Base-by-base conservation (phyloP, 1,140 invertebrate species). In the Littorina saxatilis region DNA sequence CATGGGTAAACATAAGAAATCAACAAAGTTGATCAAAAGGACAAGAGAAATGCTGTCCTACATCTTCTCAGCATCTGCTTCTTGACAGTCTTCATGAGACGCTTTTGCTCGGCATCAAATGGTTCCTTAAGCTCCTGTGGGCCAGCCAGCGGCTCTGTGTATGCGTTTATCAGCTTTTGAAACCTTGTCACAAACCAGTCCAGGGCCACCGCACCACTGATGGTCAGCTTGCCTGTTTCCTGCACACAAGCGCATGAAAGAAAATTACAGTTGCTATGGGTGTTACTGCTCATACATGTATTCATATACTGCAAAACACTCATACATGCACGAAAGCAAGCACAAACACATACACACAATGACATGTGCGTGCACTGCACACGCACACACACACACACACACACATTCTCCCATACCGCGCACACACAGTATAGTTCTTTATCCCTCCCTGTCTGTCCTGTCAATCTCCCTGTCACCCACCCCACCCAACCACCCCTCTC, bases 131-230 rank as follows among this genome's bases (percentile, higher is more conserved):
- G 47, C 15, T 66, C 40, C 61, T 79, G 11, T 1, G 32, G n/a
- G 15, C 7, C 20, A 17, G 17, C 13, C 73, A 29, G 39, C 66
- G 50, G 68, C 13, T n/a, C 15, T 1, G 27, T 47, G 50, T 80
- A 83, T 5, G 27, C 58, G 1, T 76, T 35, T 47, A 83, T 40
- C 3, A 83, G 50, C 15, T 32, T 61, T 32, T 43, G 27, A 29
- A 83, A 70, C 2, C 40, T 39, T 11, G 27, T 50, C 4, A 77
- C 73, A 70, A 80, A 77, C 82, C 82, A 83, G 79, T 83, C 82
- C 32, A 83, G 47, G 1, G 79, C 82, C 52, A 76, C 39, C 15
- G 47, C 9, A 2, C 82, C 82, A 76, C 23, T 11, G 7, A 83
- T 27, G 23, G 73, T 76, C 35, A 83, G 29, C 29, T 32, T 52